phyloP scores from a whole-genome alignment of 1,140 invertebrate genomes.

The Ips typographus region DNA sequence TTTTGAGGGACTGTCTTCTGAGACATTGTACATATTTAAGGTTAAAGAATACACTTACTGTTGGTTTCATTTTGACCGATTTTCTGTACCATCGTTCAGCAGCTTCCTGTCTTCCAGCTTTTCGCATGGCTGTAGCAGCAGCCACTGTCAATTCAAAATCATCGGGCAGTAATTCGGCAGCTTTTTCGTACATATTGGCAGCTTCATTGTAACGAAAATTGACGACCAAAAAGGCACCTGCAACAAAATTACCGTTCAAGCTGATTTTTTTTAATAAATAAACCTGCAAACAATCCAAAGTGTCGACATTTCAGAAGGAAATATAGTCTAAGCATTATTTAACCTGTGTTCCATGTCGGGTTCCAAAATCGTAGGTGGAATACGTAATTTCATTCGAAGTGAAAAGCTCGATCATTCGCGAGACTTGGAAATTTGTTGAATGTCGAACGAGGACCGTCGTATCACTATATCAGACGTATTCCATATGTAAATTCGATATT shows the following conservation, averaged over 20 bases:
- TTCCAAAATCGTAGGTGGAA: slow-evolving; percentile 1
- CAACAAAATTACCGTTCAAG: slow-evolving; percentile 36
- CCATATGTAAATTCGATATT: slow-evolving; percentile 26
- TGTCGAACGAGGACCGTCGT: slow-evolving; percentile 7
- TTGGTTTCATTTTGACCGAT: slow-evolving; percentile 67
- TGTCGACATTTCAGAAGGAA: slow-evolving; percentile 8
- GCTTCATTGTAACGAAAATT: slow-evolving; percentile 77
- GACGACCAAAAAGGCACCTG: slow-evolving; percentile 85
- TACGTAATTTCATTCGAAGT: slow-evolving; percentile 16
- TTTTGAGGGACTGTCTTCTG: background rate
- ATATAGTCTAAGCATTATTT: slow-evolving; percentile 6
- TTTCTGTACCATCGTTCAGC: slow-evolving; percentile 84
- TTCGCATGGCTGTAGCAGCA: slow-evolving; percentile 81
- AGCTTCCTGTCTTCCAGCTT: slow-evolving; percentile 72
- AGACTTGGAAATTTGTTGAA: slow-evolving; percentile 12
- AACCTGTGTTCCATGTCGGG: slow-evolving; percentile 10
- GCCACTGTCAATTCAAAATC: slow-evolving; percentile 84
- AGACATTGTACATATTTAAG: no score
- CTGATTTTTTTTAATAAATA: background rate
- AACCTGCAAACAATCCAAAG: no score
- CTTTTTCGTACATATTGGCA: slow-evolving; percentile 73
- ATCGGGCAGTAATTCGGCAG: slow-evolving; percentile 71
- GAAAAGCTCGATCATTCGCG: slow-evolving; percentile 11
- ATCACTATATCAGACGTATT: slow-evolving; percentile 15
- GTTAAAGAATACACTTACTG: slow-evolving; percentile 56